Evolutionary conservation across 2,797 vertebrate species (phyloP), one percentile per base, ranked within the genome.

Genomic region (Sebastes baramenuke): DNA sequence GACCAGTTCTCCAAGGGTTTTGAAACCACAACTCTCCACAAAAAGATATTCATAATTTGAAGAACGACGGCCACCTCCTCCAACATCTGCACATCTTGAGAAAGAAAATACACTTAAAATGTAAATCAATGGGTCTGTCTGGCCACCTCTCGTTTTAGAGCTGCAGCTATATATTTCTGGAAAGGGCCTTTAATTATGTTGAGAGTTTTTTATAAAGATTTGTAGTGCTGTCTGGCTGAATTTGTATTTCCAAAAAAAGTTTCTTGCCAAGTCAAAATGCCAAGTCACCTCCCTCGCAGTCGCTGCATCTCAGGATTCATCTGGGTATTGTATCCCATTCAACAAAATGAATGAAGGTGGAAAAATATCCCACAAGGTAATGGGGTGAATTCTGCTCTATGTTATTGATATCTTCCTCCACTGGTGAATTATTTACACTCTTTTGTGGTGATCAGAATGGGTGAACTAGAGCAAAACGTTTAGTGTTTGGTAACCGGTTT

Each of bases 191-290:
- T 80, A 79, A 89, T 89, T 83, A 85, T 12, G 25, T 25, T 34
- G 56, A 91, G 77, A 72, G 85, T 42, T 78, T 60, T 81, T 71
- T 62, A 75, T 81, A 65, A 76, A 72, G 72, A 85, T 80, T 69
- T 82, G 75, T 64, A 52, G 66, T 2, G 13, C 25, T 68, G 70
- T 72, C 49, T 79, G 68, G 73, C 85, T 59, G 32, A 24, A 14
- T 75, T 77, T 62, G 20, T 30, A 22, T 75, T 79, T 73, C 56
- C 30, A 49, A 73, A 86, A 73, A 14, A 42, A 42, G 29, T 62
- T 64, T 20, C 12, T 56, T 29, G 67, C 80, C 54, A 89, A 80
- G 55, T 66, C 46, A 69, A 29, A 58, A 69, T 24, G 65, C 79
- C 38, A 89, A 80, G 52, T 68, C 46, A 69, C 32, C 36, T 79